These are phyloP conservation scores for Caenorhabditis macrosperma DNA, from an alignment of 2,888 invertebrate genomes.

Conservation along the genomic window DNA sequence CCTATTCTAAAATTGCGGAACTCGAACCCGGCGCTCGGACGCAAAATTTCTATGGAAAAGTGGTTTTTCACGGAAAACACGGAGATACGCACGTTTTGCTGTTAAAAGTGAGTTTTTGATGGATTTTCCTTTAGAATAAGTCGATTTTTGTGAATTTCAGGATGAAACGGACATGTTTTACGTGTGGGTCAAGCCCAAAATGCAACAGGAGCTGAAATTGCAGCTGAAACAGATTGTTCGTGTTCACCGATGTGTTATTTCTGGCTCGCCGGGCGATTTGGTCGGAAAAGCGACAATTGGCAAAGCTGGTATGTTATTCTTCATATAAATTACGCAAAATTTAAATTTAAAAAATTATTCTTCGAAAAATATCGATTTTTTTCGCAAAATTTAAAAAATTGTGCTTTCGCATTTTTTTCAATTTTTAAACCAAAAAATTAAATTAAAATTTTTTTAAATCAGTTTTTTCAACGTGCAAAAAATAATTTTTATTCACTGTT, in stretches of 20 bases:
- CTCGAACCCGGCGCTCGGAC: background rate
- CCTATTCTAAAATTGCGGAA: constrained; percentile 4
- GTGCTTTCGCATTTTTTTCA: background rate
- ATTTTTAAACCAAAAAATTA: background rate
- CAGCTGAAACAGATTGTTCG: constrained; percentile 28
- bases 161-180: constrained; percentile 27
- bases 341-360: too few species aligned
- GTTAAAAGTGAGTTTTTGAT: constrained; percentile 35
- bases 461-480: background rate
- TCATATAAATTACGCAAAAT: too few species aligned
- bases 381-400: background rate
- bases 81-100: constrained; percentile 5
- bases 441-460: background rate
- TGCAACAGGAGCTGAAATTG: constrained; percentile 3
- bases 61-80: constrained; percentile 5
- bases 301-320: constrained; percentile 2
- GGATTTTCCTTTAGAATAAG: background rate
- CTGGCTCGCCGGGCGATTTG: background rate
- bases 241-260: constrained; percentile 25
- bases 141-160: constrained; percentile 3
- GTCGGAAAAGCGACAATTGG: constrained; percentile 9
- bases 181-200: constrained; percentile 8
- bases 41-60: constrained; percentile 42
- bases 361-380: background rate
- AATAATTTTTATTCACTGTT: too few species aligned